Evolutionary conservation across 2,888 invertebrate species (phyloP).

Genomic region (Drosophila birchii): DNA sequence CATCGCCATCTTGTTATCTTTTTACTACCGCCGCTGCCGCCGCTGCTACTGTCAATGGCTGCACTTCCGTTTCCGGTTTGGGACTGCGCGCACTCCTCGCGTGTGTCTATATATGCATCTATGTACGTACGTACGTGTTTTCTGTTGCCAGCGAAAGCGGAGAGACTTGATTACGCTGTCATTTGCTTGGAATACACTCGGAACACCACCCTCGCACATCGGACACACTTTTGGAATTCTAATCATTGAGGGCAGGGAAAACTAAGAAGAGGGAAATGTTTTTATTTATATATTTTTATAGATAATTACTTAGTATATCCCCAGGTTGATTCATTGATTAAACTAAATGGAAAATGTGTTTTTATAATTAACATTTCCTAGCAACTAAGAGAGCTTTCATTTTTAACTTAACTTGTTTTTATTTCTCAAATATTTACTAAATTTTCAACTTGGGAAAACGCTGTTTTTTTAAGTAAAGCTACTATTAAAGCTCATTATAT

Average conservation of each 20-base stretch:
- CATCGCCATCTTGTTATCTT: slow-evolving; percentile 35
- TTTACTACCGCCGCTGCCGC: slow-evolving; percentile 9
- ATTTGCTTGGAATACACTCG: slow-evolving; percentile 21
- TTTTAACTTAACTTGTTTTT: too few relatives aligned
- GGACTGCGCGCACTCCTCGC: slow-evolving; percentile 3
- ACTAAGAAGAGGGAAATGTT: too few relatives aligned
- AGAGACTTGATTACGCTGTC: slow-evolving; percentile 61
- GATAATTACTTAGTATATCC: neutral
- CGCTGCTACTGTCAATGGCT: slow-evolving; percentile 58
- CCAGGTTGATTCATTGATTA: neutral
- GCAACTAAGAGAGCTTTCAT: too few relatives aligned
- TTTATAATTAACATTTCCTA: too few relatives aligned
- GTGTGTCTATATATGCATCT: neutral
- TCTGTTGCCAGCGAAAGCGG: slow-evolving; percentile 57
- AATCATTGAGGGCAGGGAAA: neutral
- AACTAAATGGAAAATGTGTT: neutral
- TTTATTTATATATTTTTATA: neutral
- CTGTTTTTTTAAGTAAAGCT: too few relatives aligned
- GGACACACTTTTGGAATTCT: neutral
- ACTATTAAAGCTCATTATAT: too few relatives aligned
- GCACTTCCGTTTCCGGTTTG: slow-evolving; percentile 69
- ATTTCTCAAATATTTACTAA: too few relatives aligned
- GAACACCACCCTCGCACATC: neutral
- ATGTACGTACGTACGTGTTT: slow-evolving; percentile 25
- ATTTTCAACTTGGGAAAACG: too few relatives aligned